Evolutionary conservation across 2,888 invertebrate species (phyloP), one percentile per base, ranked within the genome.

Genomic region (Trilocha varians): DNA sequence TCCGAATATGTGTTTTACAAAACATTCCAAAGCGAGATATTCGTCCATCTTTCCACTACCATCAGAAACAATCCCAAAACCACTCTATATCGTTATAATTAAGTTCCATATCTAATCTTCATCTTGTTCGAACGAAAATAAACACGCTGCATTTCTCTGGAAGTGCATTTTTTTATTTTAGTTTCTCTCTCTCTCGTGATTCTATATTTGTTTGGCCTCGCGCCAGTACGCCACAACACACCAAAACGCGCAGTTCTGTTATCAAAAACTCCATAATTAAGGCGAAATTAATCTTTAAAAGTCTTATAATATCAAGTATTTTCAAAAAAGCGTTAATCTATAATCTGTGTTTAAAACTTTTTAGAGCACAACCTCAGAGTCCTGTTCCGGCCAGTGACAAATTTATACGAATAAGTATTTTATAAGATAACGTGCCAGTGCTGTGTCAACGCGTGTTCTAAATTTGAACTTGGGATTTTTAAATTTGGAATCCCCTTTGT

Each of bases 141-240:
- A 42, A 42, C 42, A 69, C 65, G 67, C 62, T 75, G 82, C 82
- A 77, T 80, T 77, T 79, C 79, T 75, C 67, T 77, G 75, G 67
- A 70, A 77, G 76, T 77, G 78, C 82, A 71, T 72, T 65, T 68
- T 75, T 63, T 60, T 61, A 61, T 57, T 58, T 67, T 65, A 39
- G 68, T 71, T 72, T 74, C 74, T 77, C 25, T 25, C 18, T 71
- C 72, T 76, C 63, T 60, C 59, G 53, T 59, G 69, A 64, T 71
- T 84, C 85, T 84, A 84, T 79, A 63, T 83, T 78, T 71, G 80
- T 71, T 74, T 74, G 76, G 74, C 71, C 72, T 69, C 80, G 74
- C 70, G 80, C 80, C 82, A 83, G 82, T 83, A 65, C 59, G 65
- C 58, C 65, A 75, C 70, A 70, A 73, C 65, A 70, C 76, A 62